These are phyloP conservation scores for Limenitis camilla DNA, from an alignment of 2,888 invertebrate species.

Conservation along the genomic window DNA sequence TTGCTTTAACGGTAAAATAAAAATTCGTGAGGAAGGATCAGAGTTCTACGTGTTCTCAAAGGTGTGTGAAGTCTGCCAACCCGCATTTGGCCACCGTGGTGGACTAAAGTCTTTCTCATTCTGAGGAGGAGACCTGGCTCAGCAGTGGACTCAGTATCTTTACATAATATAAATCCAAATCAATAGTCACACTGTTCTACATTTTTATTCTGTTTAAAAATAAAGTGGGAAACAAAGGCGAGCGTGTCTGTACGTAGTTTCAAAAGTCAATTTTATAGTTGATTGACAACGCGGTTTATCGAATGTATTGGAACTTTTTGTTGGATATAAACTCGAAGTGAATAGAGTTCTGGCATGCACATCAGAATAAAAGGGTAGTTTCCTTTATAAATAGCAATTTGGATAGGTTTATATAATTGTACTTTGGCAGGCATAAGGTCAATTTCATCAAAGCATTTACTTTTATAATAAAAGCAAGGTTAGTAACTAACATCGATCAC, in stretches of 20 bases:
- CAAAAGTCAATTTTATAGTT: constrained; percentile 22
- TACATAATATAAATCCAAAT: too few species aligned
- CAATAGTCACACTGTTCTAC: not conserved
- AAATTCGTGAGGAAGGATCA: too few species aligned
- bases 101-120: too few species aligned
- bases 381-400: not conserved
- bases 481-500: too few species aligned
- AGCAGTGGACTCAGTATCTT: too few species aligned
- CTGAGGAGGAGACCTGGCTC: too few species aligned
- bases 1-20: too few species aligned
- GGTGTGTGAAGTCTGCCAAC: too few species aligned
- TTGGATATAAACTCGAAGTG: constrained; percentile 9
- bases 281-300: constrained; percentile 20
- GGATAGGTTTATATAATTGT: not conserved
- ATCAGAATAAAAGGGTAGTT: not conserved
- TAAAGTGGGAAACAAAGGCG: constrained; percentile 12
- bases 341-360: constrained; percentile 13
- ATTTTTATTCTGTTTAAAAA: not conserved
- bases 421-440: not conserved
- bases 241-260: constrained; percentile 20
- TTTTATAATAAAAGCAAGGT: too few species aligned
- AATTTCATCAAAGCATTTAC: too few species aligned
- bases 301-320: constrained; percentile 13
- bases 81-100: too few species aligned
- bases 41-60: too few species aligned